phyloP scores from a whole-genome alignment of 1,140 invertebrate genomes.

The Euglossa dilemma region DNA sequence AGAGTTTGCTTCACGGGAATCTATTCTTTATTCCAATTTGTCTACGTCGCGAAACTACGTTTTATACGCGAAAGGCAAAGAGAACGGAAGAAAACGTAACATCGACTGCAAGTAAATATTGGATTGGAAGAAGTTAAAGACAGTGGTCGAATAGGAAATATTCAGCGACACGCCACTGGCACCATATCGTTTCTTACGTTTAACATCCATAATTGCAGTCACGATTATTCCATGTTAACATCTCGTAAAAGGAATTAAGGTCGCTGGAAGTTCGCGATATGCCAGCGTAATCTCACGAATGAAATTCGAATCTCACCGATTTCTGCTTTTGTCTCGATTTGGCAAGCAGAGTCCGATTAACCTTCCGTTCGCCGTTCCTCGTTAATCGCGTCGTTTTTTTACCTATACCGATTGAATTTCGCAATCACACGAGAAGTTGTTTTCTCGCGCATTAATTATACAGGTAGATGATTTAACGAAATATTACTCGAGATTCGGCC shows the following conservation, averaged over 20 bases:
- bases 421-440: conserved; percentile 1
- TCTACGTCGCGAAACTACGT: no score
- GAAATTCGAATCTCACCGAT: conserved; percentile 19
- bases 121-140: no score
- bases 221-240: no score
- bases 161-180: no score
- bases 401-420: neutral
- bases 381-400: neutral
- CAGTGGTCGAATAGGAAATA: no score
- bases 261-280: neutral
- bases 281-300: neutral
- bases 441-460: conserved; percentile 10
- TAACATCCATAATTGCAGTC: no score
- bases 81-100: no score
- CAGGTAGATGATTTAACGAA: neutral
- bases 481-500: neutral
- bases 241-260: neutral
- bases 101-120: no score
- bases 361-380: neutral
- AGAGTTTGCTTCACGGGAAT: no score
- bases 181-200: no score
- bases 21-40: no score
- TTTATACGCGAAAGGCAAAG: no score
- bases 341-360: neutral
- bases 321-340: neutral